Conservation (phyloP, 2,113 vertebrate genomes). For the Aythya baeri region DNA sequence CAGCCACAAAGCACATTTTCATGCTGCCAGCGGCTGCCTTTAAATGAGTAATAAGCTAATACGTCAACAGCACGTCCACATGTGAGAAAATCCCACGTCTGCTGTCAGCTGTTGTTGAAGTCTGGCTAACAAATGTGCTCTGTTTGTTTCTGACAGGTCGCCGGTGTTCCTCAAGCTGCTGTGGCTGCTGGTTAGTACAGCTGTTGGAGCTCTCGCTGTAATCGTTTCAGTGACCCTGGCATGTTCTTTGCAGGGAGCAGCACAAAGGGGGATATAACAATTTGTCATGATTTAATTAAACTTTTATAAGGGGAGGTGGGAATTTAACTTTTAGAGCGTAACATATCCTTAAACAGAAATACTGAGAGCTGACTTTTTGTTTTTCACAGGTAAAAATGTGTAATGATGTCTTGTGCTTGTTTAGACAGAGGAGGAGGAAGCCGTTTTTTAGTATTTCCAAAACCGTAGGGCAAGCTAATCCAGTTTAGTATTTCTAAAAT, state of each 20-base stretch:
- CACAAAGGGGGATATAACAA: neutral
- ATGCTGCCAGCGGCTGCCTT: neutral
- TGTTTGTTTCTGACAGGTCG: constrained; percentile 14
- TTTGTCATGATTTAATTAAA: neutral
- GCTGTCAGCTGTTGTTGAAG: neutral
- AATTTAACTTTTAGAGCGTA: neutral
- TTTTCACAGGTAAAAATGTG: neutral
- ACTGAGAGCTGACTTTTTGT: neutral
- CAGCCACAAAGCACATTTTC: neutral
- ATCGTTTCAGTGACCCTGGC: neutral
- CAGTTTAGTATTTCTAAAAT: neutral
- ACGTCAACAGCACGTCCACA: neutral
- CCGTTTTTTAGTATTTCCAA: neutral
- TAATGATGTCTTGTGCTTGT: neutral
- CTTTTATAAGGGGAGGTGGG: neutral
- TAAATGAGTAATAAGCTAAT: neutral
- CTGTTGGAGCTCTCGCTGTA: neutral
- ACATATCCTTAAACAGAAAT: neutral
- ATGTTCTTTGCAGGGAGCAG: neutral
- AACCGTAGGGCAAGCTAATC: neutral
- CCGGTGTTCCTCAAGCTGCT: neutral
- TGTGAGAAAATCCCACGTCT: neutral
- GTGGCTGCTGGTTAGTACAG: neutral
- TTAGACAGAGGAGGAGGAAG: neutral
- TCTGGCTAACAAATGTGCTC: neutral